Evolutionary conservation across 2,888 invertebrate genomes (phyloP).

Genomic region (Rhogogaster chlorosoma): DNA sequence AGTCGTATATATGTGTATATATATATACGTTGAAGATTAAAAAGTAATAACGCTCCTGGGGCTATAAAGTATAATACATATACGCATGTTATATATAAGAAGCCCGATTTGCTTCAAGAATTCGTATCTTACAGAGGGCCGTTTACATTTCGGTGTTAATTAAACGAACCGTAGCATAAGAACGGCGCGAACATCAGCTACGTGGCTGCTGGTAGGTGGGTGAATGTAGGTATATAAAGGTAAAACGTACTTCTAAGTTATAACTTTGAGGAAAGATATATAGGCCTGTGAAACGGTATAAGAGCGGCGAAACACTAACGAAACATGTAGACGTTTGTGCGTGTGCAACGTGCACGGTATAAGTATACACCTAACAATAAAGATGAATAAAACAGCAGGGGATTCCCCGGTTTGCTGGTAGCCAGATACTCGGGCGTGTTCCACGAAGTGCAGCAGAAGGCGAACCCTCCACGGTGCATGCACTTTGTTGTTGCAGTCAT

Average conservation of each 20-base stretch:
- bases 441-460: not conserved
- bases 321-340: conserved; percentile 6
- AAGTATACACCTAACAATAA: not conserved
- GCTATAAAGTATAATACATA: not conserved
- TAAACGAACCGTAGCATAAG: not conserved
- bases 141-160: conserved; percentile 16
- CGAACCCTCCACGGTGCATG: conserved; percentile 13
- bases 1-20: too few relatives aligned
- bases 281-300: not conserved
- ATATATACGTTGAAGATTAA: conserved; percentile 36
- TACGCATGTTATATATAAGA: not conserved
- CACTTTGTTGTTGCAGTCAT: conserved; percentile 44
- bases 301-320: not conserved
- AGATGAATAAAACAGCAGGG: conserved; percentile 44
- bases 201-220: not conserved
- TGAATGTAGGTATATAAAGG: not conserved
- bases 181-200: conserved; percentile 20
- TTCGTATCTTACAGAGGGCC: not conserved
- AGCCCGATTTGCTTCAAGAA: not conserved
- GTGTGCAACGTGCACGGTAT: not conserved
- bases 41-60: conserved; percentile 31
- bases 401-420: conserved; percentile 35
- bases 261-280: conserved; percentile 20
- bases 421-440: conserved; percentile 21
- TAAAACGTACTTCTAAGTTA: not conserved